Evolutionary conservation across 2,113 vertebrate genomes (phyloP), one percentile per base, ranked within the genome.

Genomic region (Mohoua ochrocephala): DNA sequence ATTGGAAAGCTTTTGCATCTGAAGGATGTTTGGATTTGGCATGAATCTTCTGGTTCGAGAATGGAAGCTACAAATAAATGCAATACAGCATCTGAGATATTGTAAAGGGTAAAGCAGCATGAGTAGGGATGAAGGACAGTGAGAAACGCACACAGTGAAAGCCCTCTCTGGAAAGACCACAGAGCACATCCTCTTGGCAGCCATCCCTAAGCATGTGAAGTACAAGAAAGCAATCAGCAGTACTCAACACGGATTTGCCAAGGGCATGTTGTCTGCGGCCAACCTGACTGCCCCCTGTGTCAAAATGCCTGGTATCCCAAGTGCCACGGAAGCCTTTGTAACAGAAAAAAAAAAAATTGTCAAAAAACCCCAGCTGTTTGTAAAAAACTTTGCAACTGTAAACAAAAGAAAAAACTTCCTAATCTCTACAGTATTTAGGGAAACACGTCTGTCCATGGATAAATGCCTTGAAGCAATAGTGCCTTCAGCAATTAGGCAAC

Each of bases 131-230:
- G 42, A 56, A 53, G 13, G 41, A 47, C 15, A 53, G 41, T 44
- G 44, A 84, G 50, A 82, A 84, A 45, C 60, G 33, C 47, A 68
- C 33, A 45, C 11, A n/a, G 52, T 53, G 26, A 78, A 82, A 91
- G 11, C 31, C 20, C 15, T 80, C 19, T 31, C 31, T 68, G 49
- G 35, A 41, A 93, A 71, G 21, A 71, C 13, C 33, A 75, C 0
- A 0, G 47, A 75, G 11, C 18, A 4, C 5, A 33, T 83, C 33
- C 27, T 80, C 41, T 56, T 73, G 21, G 63, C 41, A 92, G 42
- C 37, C 26, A 13, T 39, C 26, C 14, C 11, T 28, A 31, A 78
- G 61, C 9, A 35, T 0, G 0, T n/a, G 60, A 78, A 61, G 37
- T 11, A 21, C 2, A 5, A 75, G 39, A 59, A 64, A 92, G 27